Evolutionary conservation across 92 coral and sea anemone species (phyloP).

Genomic region (Chrysogorgia sp.): DNA sequence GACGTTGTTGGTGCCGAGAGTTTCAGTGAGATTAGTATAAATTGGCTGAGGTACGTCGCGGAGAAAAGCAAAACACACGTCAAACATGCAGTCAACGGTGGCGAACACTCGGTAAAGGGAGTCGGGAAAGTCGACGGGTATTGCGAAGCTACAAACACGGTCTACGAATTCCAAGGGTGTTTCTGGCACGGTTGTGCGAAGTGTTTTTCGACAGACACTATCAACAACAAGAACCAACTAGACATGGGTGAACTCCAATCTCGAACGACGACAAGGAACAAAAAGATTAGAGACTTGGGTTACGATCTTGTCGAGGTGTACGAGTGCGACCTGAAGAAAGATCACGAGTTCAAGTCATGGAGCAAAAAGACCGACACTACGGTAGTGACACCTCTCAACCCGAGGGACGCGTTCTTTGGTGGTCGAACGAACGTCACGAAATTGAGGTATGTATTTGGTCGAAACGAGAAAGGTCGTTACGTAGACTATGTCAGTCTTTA

Average conservation of each 20-base stretch:
- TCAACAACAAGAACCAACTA: constrained; percentile 25
- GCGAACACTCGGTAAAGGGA: constrained; percentile 1
- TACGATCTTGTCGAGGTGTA: constrained; percentile 3
- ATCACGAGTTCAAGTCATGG: constrained; percentile 1
- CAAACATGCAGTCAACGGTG: constrained; percentile 7
- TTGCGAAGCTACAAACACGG: constrained; percentile 1
- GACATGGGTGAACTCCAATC: constrained; percentile 6
- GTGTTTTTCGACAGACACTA: constrained; percentile 1
- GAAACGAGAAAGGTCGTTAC: too few relatives aligned
- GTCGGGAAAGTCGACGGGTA: constrained; percentile 25
- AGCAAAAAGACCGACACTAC: neutral
- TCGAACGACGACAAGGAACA: neutral
- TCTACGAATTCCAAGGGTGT: constrained; percentile 16
- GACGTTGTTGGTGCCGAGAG: constrained; percentile 29
- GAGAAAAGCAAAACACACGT: neutral
- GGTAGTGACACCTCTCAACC: constrained; percentile 6
- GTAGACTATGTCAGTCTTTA: too few relatives aligned
- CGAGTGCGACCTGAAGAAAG: too few relatives aligned
- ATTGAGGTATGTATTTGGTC: too few relatives aligned
- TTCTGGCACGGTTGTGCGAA: neutral
- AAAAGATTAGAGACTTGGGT: neutral
- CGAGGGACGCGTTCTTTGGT: neutral
- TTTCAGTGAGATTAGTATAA: neutral
- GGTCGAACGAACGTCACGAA: neutral
- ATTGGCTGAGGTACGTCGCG: neutral